A percentile compares a stretch with the other conserved stretches of the same genome.
Evolutionary conservation across 2,113 vertebrate genomes (phyloP).

Genomic region (Anser brachyrhynchus): DNA sequence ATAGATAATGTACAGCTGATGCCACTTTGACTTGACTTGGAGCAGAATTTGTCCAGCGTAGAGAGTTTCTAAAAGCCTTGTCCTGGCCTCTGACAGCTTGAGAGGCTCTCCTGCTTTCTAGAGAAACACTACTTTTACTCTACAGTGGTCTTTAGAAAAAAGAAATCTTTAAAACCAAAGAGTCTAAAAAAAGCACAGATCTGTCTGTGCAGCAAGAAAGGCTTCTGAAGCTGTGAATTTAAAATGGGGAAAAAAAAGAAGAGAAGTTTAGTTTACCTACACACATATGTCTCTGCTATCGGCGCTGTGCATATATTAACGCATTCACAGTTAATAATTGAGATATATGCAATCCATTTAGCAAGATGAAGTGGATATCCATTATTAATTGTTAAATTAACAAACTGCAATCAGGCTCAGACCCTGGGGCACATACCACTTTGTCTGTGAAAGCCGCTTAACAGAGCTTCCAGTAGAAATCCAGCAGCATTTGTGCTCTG

Average conservation of each 20-base stretch:
- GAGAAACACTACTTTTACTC: not conserved
- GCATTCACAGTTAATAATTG: not conserved
- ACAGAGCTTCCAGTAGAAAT: not conserved
- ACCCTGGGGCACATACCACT: not conserved
- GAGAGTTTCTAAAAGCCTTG: accelerated
- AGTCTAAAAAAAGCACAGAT: not conserved
- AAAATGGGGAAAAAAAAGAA: not conserved
- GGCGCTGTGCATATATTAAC: not conserved
- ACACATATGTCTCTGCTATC: not conserved
- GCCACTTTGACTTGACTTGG: not conserved
- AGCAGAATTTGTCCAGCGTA: not conserved
- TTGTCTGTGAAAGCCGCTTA: constrained; percentile 5
- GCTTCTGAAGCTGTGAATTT: not conserved
- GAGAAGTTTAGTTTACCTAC: not conserved
- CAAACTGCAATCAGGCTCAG: not conserved
- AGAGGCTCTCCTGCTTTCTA: not conserved
- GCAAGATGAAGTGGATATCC: not conserved
- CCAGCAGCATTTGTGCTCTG: not conserved
- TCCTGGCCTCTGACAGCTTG: not conserved
- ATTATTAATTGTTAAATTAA: constrained; percentile 55
- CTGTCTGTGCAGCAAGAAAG: not conserved
- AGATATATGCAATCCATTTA: not conserved
- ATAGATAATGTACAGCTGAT: not conserved
- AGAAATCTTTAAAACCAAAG: too few species aligned
- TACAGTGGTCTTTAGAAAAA: too few species aligned